Percentiles rank a stretch among this genome's conserved stretches.
These are phyloP conservation scores for Cryptotis parvus DNA, from an alignment of 2,113 vertebrate genomes.

Conservation along the genomic window DNA sequence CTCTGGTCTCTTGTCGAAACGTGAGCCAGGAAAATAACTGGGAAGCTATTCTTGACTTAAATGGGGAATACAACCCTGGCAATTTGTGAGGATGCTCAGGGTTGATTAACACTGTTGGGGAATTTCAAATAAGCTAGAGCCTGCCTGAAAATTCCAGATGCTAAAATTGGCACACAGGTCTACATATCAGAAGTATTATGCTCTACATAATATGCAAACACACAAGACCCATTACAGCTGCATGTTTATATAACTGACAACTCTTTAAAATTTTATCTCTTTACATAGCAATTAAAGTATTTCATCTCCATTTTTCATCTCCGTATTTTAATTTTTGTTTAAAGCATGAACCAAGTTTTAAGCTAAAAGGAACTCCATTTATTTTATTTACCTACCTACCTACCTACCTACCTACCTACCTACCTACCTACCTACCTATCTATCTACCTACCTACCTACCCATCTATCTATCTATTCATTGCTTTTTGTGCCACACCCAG, in stretches of 20 bases:
- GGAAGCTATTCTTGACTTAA: constrained; percentile 60
- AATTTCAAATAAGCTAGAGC: constrained; percentile 50
- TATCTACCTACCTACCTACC: too few relatives aligned
- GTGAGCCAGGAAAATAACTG: constrained; percentile 58
- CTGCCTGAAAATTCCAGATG: constrained; percentile 61
- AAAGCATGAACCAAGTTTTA: constrained; percentile 5
- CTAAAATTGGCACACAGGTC: constrained; percentile 36
- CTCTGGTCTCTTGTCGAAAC: constrained; percentile 35
- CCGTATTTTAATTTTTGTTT: background rate
- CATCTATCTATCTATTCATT: too few relatives aligned
- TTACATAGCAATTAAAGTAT: constrained; percentile 1
- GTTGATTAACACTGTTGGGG: constrained; percentile 8
- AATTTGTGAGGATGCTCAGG: constrained; percentile 14
- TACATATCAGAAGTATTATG: background rate
- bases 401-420: too few relatives aligned
- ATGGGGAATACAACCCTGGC: constrained; percentile 30
- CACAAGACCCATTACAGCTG: background rate
- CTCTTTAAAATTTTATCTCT: background rate
- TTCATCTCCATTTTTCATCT: constrained; percentile 42
- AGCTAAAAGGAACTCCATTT: background rate
- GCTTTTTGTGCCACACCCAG: too few relatives aligned
- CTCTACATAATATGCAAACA: background rate
- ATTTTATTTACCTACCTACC: too few relatives aligned
- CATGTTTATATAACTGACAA: background rate
- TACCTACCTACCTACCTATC: too few relatives aligned